Evolutionary conservation across 1,140 invertebrate genomes (phyloP).

Genomic region (Hydropsyche tenuis): DNA sequence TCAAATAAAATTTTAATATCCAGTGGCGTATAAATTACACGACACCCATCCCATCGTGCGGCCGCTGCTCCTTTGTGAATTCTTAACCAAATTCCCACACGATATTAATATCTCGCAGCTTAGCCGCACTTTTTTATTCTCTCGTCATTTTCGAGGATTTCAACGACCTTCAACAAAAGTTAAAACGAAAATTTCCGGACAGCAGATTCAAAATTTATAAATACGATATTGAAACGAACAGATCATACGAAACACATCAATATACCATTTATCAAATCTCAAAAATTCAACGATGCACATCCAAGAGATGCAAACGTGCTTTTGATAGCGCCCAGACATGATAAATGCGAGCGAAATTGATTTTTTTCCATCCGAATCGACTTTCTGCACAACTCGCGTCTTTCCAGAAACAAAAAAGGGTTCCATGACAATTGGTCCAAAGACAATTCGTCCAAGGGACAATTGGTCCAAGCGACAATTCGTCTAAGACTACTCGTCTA

Average conservation of each 20-base stretch:
- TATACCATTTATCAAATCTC: no score
- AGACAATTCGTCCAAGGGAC: no score
- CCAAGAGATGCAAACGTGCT: neutral
- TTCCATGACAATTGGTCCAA: no score
- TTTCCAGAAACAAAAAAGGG: no score
- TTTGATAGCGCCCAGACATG: neutral
- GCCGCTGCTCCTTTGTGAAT: constrained; percentile 30
- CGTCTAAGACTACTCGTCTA: no score
- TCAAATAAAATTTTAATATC: constrained; percentile 48
- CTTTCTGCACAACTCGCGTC: no score
- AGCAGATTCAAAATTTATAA: neutral
- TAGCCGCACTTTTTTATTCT: constrained; percentile 22
- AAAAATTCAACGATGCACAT: constrained; percentile 4
- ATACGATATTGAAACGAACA: neutral
- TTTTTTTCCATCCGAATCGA: constrained; percentile 29
- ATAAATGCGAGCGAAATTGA: constrained; percentile 30
- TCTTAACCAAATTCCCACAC: constrained; percentile 42
- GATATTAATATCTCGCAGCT: constrained; percentile 44
- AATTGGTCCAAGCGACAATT: no score
- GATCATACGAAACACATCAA: no score
- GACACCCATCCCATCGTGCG: neutral
- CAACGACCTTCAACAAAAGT: neutral
- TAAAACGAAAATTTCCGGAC: neutral
- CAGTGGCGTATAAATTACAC: constrained; percentile 38
- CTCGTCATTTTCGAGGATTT: constrained; percentile 1